Percentiles rank a stretch among this genome's conserved stretches.
phyloP scores from a whole-genome alignment of 2,113 vertebrate genomes.

The Phrynosoma platyrhinos region DNA sequence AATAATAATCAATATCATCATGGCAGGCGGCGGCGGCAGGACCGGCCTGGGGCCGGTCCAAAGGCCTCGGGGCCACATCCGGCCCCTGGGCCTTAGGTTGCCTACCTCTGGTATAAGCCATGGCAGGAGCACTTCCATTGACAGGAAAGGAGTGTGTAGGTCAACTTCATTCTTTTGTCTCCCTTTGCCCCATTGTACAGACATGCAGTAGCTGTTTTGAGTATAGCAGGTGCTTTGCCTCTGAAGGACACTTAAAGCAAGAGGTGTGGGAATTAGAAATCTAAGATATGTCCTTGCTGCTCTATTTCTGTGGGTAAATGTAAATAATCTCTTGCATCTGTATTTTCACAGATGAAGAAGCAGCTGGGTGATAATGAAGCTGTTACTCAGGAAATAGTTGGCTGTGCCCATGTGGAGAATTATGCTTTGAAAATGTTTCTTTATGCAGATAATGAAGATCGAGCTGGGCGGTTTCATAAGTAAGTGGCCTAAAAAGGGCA shows the following conservation, averaged over 20 bases:
- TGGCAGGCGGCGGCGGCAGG: too few relatives aligned
- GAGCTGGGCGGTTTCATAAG: conserved; percentile 94
- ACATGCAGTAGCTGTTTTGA: background rate
- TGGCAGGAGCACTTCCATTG: background rate
- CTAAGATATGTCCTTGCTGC: background rate
- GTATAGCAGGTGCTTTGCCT: too few relatives aligned
- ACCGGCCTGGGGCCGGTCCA: too few relatives aligned
- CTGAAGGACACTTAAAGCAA: too few relatives aligned
- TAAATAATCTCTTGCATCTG: conserved; percentile 31
- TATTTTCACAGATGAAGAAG: conserved; percentile 91
- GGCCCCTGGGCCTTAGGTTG: too few relatives aligned
- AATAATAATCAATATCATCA: too few relatives aligned
- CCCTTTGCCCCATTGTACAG: background rate
- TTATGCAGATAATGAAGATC: conserved; percentile 97
- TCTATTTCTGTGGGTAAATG: conserved; percentile 28
- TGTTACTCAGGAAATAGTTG: conserved; percentile 94
- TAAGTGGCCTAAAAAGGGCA: conserved; percentile 73
- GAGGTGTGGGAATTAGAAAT: background rate
- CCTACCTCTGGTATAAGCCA: too few relatives aligned
- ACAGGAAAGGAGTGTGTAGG: background rate
- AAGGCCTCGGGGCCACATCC: too few relatives aligned
- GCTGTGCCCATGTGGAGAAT: conserved; percentile 96
- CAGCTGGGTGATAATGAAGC: conserved; percentile 92
- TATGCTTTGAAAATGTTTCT: conserved; percentile 98
- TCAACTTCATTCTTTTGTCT: too few relatives aligned